Conservation (phyloP, 2,888 invertebrate species). For the Pyrrhosoma nymphula region DNA sequence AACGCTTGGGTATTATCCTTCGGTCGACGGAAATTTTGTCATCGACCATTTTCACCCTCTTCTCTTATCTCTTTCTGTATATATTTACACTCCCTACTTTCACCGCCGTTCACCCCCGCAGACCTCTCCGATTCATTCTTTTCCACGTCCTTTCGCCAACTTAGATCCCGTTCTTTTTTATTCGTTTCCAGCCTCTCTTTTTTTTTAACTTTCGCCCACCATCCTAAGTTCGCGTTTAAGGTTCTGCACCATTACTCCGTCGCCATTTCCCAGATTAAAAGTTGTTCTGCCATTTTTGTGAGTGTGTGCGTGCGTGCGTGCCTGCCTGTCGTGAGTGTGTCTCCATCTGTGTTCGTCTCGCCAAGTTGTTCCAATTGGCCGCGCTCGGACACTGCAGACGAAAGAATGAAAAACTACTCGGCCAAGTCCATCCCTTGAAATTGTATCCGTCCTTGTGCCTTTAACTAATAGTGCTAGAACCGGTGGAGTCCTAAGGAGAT, state of each 20-base stretch:
- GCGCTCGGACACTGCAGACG: neutral
- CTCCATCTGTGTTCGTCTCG: neutral
- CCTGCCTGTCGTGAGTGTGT: neutral
- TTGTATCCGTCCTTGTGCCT: too few relatives aligned
- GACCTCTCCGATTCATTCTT: neutral
- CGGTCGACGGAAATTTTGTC: too few relatives aligned
- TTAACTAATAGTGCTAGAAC: too few relatives aligned
- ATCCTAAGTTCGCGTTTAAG: constrained; percentile 28
- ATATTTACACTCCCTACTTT: too few relatives aligned
- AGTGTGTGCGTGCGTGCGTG: neutral
- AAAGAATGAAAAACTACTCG: neutral
- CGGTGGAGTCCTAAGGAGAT: too few relatives aligned
- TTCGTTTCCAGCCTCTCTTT: neutral
- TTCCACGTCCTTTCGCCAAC: constrained; percentile 10
- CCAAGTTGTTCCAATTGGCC: neutral
- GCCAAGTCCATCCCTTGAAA: neutral
- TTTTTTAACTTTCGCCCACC: constrained; percentile 12
- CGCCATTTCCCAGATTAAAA: constrained; percentile 31
- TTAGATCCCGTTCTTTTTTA: neutral
- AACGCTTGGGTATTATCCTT: too few relatives aligned
- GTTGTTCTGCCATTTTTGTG: neutral
- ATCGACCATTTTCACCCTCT: too few relatives aligned
- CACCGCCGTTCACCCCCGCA: neutral
- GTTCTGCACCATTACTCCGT: constrained; percentile 8
- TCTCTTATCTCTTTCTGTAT: too few relatives aligned